Evolutionary conservation across 2,797 vertebrate species (phyloP), one percentile per base, ranked within the genome.

Genomic region (Tragopan temminckii): DNA sequence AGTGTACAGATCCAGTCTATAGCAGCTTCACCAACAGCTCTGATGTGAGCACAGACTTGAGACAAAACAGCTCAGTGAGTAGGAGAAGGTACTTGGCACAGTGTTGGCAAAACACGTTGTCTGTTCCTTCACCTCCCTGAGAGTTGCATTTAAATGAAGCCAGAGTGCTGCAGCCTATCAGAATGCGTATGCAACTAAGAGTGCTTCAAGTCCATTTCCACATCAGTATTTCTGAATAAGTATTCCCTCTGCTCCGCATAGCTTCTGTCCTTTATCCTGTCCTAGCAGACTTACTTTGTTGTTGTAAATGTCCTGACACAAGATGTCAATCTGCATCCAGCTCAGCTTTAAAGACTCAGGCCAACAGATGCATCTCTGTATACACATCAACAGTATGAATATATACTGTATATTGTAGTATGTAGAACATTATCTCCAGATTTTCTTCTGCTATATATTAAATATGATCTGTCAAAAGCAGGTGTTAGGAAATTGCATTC

Each of bases 101-200:
- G 12, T 1, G 0, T 11, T 55, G 40, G n/a, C 11, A 7, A 2
- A 63, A 21, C 7, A 19, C 3, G 8, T 50, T 57, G 0, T 71
- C 43, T 59, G 13, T 18, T 23, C 17, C 27, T 62, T 57, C 20
- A 19, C 7, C 40, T 19, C 1, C 2, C 27, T 80, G 7, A 7
- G 63, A 50, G 61, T 78, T 40, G 20, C 35, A 19, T 88, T 87
- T 79, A 80, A 82, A 77, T 66, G 66, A 72, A 76, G 13, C 5
- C 42, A 72, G 42, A 81, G 23, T 1, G 0, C 24, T 55, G 35
- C 24, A 82, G 8, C 9, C 46, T 27, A 45, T 87, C 45, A 72
- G 67, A 67, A 83, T 55, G 38, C 24, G 2, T 43, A 8, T 63
- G 77, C 2, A 0, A 53, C 24, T 24, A 36, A 43, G 19, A 17